Evolutionary conservation across 2,113 vertebrate genomes (phyloP).

Genomic region (Hemibagrus wyckioides): DNA sequence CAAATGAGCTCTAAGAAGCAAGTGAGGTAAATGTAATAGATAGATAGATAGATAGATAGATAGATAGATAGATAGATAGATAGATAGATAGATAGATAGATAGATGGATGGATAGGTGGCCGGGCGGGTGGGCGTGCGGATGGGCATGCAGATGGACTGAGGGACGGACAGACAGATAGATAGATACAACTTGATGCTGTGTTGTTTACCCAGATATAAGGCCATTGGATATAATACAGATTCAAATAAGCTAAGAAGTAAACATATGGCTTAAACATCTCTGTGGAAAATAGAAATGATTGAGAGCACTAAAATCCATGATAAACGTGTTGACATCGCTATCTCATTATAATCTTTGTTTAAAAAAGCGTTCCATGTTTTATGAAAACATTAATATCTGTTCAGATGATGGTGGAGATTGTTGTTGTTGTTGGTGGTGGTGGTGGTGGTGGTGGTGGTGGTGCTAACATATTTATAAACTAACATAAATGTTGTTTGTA

Average conservation of each 20-base stretch:
- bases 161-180: too few relatives aligned
- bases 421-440: too few relatives aligned
- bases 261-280: not conserved
- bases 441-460: too few relatives aligned
- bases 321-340: not conserved
- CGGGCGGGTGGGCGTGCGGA: too few relatives aligned
- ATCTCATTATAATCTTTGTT: too few relatives aligned
- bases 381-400: not conserved
- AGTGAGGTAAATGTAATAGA: not conserved
- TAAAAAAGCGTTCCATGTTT: not conserved
- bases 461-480: too few relatives aligned
- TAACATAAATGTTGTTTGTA: too few relatives aligned
- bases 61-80: too few relatives aligned
- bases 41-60: too few relatives aligned
- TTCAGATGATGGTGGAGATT: not conserved
- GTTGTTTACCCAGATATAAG: not conserved
- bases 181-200: not conserved
- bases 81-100: too few relatives aligned
- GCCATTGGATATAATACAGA: not conserved
- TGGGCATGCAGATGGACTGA: too few relatives aligned
- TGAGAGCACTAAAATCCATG: not conserved
- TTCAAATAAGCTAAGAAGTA: not conserved
- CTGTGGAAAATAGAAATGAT: not conserved
- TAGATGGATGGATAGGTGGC: too few relatives aligned
- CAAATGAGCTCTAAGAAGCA: not conserved